These are phyloP conservation scores for Darevskia nairensis DNA, from an alignment of 2,797 vertebrate genomes.

Conservation along the genomic window DNA sequence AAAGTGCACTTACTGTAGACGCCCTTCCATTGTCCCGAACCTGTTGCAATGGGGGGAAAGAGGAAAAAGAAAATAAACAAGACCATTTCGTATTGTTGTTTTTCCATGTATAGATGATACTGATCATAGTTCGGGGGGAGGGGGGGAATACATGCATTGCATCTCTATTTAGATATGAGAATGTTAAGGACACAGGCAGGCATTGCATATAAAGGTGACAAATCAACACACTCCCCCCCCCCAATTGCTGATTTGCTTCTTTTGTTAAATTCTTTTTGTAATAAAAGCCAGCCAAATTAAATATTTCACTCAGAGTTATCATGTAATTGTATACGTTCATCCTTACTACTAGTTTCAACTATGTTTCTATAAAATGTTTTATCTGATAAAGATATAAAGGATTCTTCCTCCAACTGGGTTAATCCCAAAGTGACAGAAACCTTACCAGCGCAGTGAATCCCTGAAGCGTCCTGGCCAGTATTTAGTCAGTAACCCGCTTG, in stretches of 20 bases:
- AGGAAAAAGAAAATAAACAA: slow-evolving; percentile 34
- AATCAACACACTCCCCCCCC: not conserved
- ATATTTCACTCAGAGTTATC: not conserved
- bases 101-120: slow-evolving; percentile 58
- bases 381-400: not conserved
- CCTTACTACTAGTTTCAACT: not conserved
- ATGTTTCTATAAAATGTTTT: not conserved
- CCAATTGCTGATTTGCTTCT: not conserved
- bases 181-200: slow-evolving; percentile 41
- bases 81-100: slow-evolving; percentile 71
- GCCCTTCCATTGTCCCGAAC: slow-evolving; percentile 72
- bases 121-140: not conserved
- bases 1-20: slow-evolving; percentile 75
- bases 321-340: not conserved
- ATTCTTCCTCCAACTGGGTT: too few relatives aligned
- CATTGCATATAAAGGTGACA: slow-evolving; percentile 6
- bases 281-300: slow-evolving; percentile 17
- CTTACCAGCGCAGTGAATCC: not conserved
- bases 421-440: not conserved
- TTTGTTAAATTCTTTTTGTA: not conserved
- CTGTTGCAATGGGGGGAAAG: slow-evolving; percentile 76
- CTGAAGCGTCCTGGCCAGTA: not conserved
- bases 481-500: not conserved
- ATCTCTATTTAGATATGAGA: slow-evolving; percentile 1
- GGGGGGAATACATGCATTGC: too few relatives aligned